Evolutionary conservation across 1,140 invertebrate genomes (phyloP).

Genomic region (Cherax destructor): DNA sequence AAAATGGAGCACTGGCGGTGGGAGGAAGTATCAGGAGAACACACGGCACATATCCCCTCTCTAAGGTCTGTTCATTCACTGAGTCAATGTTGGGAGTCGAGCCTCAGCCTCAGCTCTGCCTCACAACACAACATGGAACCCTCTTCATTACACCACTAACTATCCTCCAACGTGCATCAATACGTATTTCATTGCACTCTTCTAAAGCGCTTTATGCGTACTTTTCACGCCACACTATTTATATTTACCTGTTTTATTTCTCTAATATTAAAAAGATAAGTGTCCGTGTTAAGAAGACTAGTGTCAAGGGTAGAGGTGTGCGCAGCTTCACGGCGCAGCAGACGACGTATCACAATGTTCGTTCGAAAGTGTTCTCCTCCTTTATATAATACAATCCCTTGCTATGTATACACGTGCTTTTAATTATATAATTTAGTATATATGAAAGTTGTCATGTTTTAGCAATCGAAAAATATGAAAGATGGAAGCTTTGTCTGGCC

Average conservation of each 20-base stretch:
- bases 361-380: background rate
- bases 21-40: conserved; percentile 52
- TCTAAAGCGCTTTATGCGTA: background rate
- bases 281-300: background rate
- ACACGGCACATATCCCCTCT: conserved; percentile 17
- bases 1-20: conserved; percentile 30
- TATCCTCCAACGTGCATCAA: background rate
- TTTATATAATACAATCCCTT: background rate
- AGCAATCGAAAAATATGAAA: background rate
- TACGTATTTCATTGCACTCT: background rate
- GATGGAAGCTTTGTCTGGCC: background rate
- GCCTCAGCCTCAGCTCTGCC: background rate
- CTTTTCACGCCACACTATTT: background rate
- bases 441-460: background rate
- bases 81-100: background rate
- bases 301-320: background rate
- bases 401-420: too few relatives aligned
- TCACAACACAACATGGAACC: background rate
- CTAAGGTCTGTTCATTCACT: conserved; percentile 48
- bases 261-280: background rate
- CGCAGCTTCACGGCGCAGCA: background rate
- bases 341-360: background rate
- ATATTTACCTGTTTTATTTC: too few relatives aligned
- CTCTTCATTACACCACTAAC: background rate
- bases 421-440: background rate